Base-by-base conservation (phyloP, 2,888 invertebrate species). In the Drosophila leonis region DNA sequence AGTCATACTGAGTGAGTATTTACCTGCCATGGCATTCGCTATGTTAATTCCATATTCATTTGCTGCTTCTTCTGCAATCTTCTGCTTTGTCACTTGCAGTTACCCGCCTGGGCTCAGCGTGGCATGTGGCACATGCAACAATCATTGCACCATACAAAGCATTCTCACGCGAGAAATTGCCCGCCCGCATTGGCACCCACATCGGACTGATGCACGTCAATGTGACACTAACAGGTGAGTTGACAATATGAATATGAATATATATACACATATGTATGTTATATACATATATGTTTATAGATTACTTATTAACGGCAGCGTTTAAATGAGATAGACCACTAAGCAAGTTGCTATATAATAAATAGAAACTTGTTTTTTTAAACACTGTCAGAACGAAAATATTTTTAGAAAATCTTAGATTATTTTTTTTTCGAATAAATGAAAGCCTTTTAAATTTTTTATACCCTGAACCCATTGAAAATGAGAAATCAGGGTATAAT, bases 151-250 rank as follows among this genome's bases (percentile, higher is more conserved):
- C 97, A 65, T 98, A 98, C 94, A 95, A 97, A 90, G 98, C 98
- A 81, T 98, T 98, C 94, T 97, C 98, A 79, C 94, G 96, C 81
- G 97, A 98, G 92, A 96, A 97, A 91, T 94, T 99, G 78, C 95
- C 96, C 90, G 98, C 98, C 87, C 95, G 96, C 93, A 95, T 99
- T 80, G 98, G 98, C 41, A 97, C 98, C 68, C 96, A 97, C 93
- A 97, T 99, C 83, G 99, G 98, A 64, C 95, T 99, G 73, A 96
- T 96, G 91, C 97, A 98, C 93, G 97, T 98, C 93, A 99, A 99
- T 94, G 97, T 99, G 90, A 98, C 99, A 61, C 95, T 99, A 83
- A 95, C 95, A 94, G 97, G 98, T 98, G 94, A 94, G 93, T 76
- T 65, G 39, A 57, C 18, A 44, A 4, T 20, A 48, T 2, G 41